A percentile compares a stretch with the other conserved stretches of the same genome.
These are phyloP conservation scores for Poliocrania exsul DNA, from an alignment of 2,797 vertebrate genomes.

Conservation along the genomic window DNA sequence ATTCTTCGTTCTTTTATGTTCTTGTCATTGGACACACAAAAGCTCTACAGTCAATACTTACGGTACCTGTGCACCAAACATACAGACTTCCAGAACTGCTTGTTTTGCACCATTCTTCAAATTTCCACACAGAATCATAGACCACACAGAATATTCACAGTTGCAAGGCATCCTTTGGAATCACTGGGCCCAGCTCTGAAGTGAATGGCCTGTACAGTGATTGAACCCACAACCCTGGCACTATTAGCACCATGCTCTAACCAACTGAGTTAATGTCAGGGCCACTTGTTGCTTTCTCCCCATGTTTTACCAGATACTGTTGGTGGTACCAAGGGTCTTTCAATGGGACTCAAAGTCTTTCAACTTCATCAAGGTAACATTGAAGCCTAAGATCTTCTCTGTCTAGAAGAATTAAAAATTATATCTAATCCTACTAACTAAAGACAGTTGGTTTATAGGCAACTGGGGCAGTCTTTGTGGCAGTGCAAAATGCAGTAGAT, in stretches of 20 bases:
- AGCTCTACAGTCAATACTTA: background rate
- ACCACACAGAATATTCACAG: background rate
- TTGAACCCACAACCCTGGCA: background rate
- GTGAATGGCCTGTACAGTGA: background rate
- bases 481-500: background rate
- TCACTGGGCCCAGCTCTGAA: background rate
- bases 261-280: background rate
- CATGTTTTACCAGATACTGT: background rate
- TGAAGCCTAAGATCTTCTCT: background rate
- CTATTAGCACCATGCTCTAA: background rate
- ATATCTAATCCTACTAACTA: background rate
- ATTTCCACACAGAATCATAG: background rate
- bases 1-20: background rate
- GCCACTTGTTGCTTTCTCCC: background rate
- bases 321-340: background rate
- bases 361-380: background rate
- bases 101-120: background rate
- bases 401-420: background rate
- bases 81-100: background rate
- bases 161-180: background rate
- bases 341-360: background rate
- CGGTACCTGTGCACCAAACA: background rate
- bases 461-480: background rate
- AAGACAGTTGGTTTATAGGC: background rate
- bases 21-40: background rate